Evolutionary conservation across 2,113 vertebrate genomes (phyloP), one percentile per base, ranked within the genome.

Genomic region (Hiodon tergisus): DNA sequence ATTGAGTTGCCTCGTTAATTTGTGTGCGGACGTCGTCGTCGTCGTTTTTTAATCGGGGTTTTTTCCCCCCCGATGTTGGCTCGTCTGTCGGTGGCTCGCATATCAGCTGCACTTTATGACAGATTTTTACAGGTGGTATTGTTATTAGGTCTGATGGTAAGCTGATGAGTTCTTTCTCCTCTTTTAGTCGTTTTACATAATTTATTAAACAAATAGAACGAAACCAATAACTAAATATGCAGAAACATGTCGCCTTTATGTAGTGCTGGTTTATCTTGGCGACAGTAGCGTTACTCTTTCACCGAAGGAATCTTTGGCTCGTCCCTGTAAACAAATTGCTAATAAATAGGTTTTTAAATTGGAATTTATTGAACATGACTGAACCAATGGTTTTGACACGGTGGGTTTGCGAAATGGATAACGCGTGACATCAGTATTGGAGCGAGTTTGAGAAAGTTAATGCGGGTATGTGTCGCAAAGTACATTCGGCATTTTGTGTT

Each of bases 161-260:
- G 13, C 6, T 61, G n/a, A 58, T 61, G 5, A 6, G 9, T 47
- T 31, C 3, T 31, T 51, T 52, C 5, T 72, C 10, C 31, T 31
- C 31, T 65, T 73, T 66, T 66, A 13, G 14, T 5, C 11, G 57
- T 67, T 52, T 73, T 11, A 31, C 17, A 8, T 63, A 11, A 54
- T 50, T 31, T 55, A 55, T 73, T 31, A 31, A 0, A 2, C 31
- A 31, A 31, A 31, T 31, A 31, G 31, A 31, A 31, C 2, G 31
- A 31, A 66, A 66, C 63, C 63, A 66, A 48, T 9, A 58, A 61
- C 62, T 58, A 72, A 16, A 72, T 53, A 72, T 53, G n/a, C 71
- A 63, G 59, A 48, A 62, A 10, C 7, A 4, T 48, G 58, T 62
- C 16, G 58, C 16, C 16, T 46, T 31, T 46, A 47, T 48, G 31